phyloP scores from a whole-genome alignment of 1,140 invertebrate genomes.

The Aphidius gifuensis region DNA sequence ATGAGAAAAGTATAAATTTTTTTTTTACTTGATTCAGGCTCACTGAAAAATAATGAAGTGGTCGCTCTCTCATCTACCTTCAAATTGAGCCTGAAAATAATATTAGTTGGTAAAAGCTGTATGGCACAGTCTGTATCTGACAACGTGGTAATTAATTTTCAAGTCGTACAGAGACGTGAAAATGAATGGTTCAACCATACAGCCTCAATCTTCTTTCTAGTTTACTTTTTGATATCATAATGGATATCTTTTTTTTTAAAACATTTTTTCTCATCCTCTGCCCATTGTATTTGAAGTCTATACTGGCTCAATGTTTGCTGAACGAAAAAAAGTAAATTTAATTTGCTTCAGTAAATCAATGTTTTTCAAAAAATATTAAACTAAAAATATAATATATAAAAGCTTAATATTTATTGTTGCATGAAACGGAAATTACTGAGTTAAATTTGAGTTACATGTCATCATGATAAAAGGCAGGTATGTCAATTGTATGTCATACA shows the following conservation, averaged over 20 bases:
- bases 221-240: not conserved
- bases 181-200: conserved; percentile 21
- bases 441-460: not conserved
- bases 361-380: too few species aligned
- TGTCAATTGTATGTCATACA: not conserved
- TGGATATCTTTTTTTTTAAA: too few species aligned
- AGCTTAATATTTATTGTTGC: too few species aligned
- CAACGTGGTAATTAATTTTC: conserved; percentile 33
- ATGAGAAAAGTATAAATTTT: too few species aligned
- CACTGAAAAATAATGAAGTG: conserved; percentile 23
- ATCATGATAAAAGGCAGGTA: conserved; percentile 5
- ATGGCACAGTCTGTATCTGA: conserved; percentile 24
- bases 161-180: conserved; percentile 24
- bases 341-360: too few species aligned
- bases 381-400: too few species aligned
- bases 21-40: too few species aligned
- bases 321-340: too few species aligned
- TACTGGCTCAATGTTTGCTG: too few species aligned
- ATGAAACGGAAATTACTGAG: too few species aligned
- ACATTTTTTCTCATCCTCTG: not conserved
- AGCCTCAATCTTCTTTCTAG: conserved; percentile 19
- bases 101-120: not conserved
- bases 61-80: conserved; percentile 9
- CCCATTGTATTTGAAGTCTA: too few species aligned
- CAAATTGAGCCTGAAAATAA: not conserved